Conservation (phyloP, 2,113 vertebrate species). For the Dissostichus mawsoni region DNA sequence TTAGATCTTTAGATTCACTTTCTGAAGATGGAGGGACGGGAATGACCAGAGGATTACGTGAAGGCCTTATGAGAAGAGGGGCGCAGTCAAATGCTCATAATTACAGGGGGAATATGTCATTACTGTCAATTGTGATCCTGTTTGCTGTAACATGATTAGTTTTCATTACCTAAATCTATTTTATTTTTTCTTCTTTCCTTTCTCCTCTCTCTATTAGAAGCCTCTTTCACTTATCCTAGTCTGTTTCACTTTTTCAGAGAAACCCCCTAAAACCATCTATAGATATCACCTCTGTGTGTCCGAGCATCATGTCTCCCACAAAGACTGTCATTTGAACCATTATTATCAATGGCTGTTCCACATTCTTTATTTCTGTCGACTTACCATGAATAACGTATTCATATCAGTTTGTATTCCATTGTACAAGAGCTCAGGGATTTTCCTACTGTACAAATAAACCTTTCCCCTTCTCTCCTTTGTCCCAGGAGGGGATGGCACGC, state of each 20-base stretch:
- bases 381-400: too few relatives aligned
- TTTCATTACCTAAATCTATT: conserved; percentile 45
- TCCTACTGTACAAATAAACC: conserved; percentile 24
- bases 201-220: not conserved
- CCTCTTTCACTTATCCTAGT: not conserved
- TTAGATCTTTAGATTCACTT: conserved; percentile 46
- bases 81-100: conserved; percentile 54
- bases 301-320: not conserved
- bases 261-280: not conserved
- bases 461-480: conserved; percentile 17
- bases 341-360: not conserved
- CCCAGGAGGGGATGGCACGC: conserved; percentile 26
- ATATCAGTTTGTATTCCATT: not conserved
- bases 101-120: conserved; percentile 61
- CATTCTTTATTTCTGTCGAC: not conserved
- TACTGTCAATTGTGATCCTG: conserved; percentile 69
- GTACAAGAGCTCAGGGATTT: not conserved
- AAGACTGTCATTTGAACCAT: not conserved
- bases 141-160: conserved; percentile 59
- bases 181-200: conserved; percentile 22
- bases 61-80: conserved; percentile 32
- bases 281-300: not conserved
- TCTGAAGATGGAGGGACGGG: conserved; percentile 47
- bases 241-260: too few relatives aligned
- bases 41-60: conserved; percentile 56